phyloP scores from a whole-genome alignment of 2,797 vertebrate species.

The Sebastiscus albofasciatus region DNA sequence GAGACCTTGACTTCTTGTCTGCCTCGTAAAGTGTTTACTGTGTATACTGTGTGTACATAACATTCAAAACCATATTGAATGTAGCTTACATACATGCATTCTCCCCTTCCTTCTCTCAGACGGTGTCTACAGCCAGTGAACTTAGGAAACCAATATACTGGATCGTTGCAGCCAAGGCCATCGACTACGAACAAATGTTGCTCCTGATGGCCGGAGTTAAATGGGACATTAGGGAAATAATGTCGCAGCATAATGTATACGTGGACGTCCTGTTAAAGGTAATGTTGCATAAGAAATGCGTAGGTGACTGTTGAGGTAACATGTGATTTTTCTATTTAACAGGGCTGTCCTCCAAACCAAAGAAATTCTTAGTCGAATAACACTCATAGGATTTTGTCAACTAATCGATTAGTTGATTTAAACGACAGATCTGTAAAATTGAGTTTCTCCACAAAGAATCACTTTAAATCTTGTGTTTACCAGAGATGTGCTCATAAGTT shows the following conservation, averaged over 20 bases:
- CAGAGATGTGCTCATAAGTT: too few relatives aligned
- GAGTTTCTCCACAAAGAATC: too few relatives aligned
- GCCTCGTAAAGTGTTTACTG: background rate
- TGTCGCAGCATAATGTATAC: slow-evolving; percentile 98
- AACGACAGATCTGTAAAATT: too few relatives aligned
- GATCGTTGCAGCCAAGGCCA: slow-evolving; percentile 98
- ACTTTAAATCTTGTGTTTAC: too few relatives aligned
- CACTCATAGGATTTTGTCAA: too few relatives aligned
- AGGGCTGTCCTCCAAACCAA: too few relatives aligned
- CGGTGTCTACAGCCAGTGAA: slow-evolving; percentile 96
- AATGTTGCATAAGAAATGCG: slow-evolving; percentile 43
- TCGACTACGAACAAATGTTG: slow-evolving; percentile 98
- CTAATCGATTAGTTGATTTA: too few relatives aligned
- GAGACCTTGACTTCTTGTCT: background rate
- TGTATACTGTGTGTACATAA: background rate
- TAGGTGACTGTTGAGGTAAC: background rate
- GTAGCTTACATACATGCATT: background rate
- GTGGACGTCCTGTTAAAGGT: slow-evolving; percentile 97
- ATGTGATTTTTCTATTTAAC: background rate
- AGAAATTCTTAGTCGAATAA: too few relatives aligned
- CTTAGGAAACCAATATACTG: slow-evolving; percentile 98
- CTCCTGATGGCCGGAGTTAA: slow-evolving; percentile 96
- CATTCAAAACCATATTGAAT: background rate
- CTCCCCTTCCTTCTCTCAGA: slow-evolving; percentile 78
- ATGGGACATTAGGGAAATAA: slow-evolving; percentile 99